phyloP scores from a whole-genome alignment of 2,888 invertebrate genomes.

The Nymphalis c-album region DNA sequence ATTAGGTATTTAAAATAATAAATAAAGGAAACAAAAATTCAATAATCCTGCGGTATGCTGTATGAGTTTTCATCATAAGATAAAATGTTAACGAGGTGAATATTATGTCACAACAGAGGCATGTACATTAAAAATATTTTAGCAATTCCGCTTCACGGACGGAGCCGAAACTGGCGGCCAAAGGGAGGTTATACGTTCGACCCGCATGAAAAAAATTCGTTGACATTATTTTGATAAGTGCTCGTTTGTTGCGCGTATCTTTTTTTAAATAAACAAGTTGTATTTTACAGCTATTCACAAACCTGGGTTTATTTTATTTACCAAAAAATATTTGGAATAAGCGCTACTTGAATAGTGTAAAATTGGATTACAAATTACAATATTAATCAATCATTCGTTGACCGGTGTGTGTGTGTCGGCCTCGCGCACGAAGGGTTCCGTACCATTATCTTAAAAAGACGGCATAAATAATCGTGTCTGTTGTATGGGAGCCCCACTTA shows the following conservation, averaged over 20 bases:
- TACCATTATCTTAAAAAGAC: no score
- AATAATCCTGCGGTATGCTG: slow-evolving; percentile 16
- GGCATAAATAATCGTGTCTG: no score
- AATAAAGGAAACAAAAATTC: slow-evolving; percentile 9
- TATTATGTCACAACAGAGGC: slow-evolving; percentile 13
- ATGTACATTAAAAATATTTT: slow-evolving; percentile 32
- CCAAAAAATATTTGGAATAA: background rate
- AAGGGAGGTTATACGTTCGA: slow-evolving; percentile 17
- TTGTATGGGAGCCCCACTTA: no score
- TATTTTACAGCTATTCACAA: background rate
- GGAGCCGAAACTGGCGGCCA: slow-evolving; percentile 17
- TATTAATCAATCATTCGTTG: no score
- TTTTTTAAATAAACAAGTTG: background rate
- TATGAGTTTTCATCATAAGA: slow-evolving; percentile 20
- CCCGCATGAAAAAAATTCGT: slow-evolving; percentile 18
- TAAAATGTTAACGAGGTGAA: slow-evolving; percentile 29
- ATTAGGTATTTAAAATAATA: background rate
- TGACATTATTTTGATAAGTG: slow-evolving; percentile 19
- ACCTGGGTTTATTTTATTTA: background rate
- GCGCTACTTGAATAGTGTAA: no score
- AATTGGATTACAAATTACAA: no score
- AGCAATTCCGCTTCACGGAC: slow-evolving; percentile 21
- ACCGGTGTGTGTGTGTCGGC: no score
- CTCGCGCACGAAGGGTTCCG: no score
- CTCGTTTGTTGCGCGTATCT: background rate